Base-by-base conservation (phyloP, 2,113 vertebrate genomes). In the Anhinga rufa region DNA sequence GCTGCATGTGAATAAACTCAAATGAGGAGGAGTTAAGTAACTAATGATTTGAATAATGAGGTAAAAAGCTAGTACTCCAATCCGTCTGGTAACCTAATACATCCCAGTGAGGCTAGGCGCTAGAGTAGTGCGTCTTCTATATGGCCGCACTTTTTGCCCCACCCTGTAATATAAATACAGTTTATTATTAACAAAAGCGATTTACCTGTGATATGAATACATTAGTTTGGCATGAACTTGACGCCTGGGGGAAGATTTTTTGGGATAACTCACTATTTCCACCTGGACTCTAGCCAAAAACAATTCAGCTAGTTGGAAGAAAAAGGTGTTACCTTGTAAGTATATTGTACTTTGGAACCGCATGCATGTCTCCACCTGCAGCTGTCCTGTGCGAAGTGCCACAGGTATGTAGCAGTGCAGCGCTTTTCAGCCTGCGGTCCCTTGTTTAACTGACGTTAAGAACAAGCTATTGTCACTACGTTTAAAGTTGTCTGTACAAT, bases 11-110 rank as follows among this genome's bases (percentile, higher is more conserved):
- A 92, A 91, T 82, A 82, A 93, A 95, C 78, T 92, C 40, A 3
- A 54, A 89, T 87, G 74, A 91, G 80, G 86, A 93, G 75, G 62
- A 93, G 78, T 82, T 95, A 46, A 85, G 81, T 85, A 93, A 97
- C 92, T 82, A 92, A 57, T 58, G 12, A 55, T 83, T 86, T 92
- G 79, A 88, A 74, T 93, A 54, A 87, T 32, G 74, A 82, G 52
- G 83, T 91, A n/a, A 49, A 69, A 94, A 65, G 34, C 74, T 80
- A 34, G 28, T 78, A 1, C 55, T 81, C 32, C 62, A 28, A 66
- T 93, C 54, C 0, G 0, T 66, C 42, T 90, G 76, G 31, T 85
- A 9, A 88, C 75, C 66, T 31, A 9, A n/a, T 64, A 46, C 16
- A 34, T 51, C 68, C 31, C 57, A 52, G 36, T 46, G 62, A 66